Percentiles rank a stretch among this genome's conserved stretches.
Conservation (phyloP, 2,797 vertebrate genomes). For the Pipistrellus pygmaeus region DNA sequence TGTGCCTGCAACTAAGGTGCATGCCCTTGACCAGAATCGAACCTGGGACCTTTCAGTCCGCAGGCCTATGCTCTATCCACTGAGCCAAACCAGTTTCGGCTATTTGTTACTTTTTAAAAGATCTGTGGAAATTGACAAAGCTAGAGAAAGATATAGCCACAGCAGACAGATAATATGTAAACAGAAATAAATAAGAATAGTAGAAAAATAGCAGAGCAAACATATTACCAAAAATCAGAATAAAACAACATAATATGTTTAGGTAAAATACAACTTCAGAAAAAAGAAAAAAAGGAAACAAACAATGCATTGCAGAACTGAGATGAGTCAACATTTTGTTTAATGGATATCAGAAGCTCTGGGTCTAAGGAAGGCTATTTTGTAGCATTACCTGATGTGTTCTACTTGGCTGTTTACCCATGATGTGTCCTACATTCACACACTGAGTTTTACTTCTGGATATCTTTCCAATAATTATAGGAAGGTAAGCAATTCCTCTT, state of each 20-base stretch:
- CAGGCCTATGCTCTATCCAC: too few species aligned
- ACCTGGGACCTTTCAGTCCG: too few species aligned
- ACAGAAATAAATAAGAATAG: not conserved
- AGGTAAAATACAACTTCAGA: not conserved
- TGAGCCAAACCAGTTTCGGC: not conserved
- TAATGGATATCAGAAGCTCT: not conserved
- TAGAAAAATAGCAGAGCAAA: not conserved
- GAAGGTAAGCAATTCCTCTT: not conserved
- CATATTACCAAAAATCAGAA: not conserved
- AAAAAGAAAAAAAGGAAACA: not conserved
- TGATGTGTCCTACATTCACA: not conserved
- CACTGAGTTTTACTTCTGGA: not conserved
- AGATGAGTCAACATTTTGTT: slow-evolving; percentile 7
- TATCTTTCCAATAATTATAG: not conserved
- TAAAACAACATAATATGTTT: slow-evolving; percentile 11
- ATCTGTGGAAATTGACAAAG: not conserved
- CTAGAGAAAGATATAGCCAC: not conserved
- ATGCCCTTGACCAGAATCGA: too few species aligned
- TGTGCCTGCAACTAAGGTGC: too few species aligned
- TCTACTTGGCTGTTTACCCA: slow-evolving; percentile 16
- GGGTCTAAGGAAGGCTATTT: not conserved
- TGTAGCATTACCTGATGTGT: not conserved
- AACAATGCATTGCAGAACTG: not conserved
- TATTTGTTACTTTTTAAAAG: not conserved
- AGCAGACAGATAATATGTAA: not conserved